Evolutionary conservation across 2,113 vertebrate species (phyloP).

Genomic region (Python bivittatus): DNA sequence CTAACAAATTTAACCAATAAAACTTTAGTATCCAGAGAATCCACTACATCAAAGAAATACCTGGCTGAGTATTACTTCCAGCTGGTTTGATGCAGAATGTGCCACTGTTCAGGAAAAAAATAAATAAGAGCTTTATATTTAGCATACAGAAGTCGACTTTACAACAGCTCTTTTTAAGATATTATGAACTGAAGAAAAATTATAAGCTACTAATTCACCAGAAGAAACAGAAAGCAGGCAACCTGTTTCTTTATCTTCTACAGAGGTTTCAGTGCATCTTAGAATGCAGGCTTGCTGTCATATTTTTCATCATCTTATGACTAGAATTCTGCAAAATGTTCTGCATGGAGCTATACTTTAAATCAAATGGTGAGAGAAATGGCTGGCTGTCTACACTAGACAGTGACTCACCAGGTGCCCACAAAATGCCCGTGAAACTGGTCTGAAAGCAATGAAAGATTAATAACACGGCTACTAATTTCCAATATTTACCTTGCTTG

Average conservation of each 20-base stretch:
- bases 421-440: slow-evolving; percentile 57
- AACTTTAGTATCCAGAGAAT: too few relatives aligned
- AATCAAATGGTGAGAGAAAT: slow-evolving; percentile 52
- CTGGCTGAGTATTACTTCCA: too few relatives aligned
- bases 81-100: too few relatives aligned
- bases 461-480: slow-evolving; percentile 63
- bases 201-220: too few relatives aligned
- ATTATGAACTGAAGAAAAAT: too few relatives aligned
- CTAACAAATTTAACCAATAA: too few relatives aligned
- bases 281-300: slow-evolving; percentile 6
- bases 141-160: too few relatives aligned
- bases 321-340: slow-evolving; percentile 33
- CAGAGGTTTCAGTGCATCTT: slow-evolving; percentile 4
- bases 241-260: slow-evolving; percentile 17
- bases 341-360: slow-evolving; percentile 44
- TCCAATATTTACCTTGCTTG: slow-evolving; percentile 55
- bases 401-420: slow-evolving; percentile 58
- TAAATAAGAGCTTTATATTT: too few relatives aligned
- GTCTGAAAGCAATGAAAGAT: slow-evolving; percentile 63
- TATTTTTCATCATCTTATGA: slow-evolving; percentile 47
- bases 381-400: slow-evolving; percentile 58
- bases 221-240: too few relatives aligned
- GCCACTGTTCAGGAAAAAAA: too few relatives aligned
- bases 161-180: too few relatives aligned
- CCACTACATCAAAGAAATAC: too few relatives aligned